A percentile compares a stretch with the other conserved stretches of the same genome.
Evolutionary conservation across 2,888 invertebrate species (phyloP).

Genomic region (Rhamnusium bicolor): DNA sequence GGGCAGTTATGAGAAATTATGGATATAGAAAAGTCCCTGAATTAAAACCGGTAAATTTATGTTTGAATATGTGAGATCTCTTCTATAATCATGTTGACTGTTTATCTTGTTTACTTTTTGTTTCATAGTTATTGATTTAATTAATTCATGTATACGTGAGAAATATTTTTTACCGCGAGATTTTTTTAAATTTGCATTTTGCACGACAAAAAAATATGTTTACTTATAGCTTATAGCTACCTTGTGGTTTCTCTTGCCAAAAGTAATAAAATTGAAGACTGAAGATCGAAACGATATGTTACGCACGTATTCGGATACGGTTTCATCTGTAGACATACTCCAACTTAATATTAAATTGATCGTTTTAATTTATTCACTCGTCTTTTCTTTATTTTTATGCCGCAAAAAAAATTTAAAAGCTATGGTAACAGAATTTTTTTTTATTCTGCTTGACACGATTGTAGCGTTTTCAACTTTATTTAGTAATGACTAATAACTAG

Average conservation of each 20-base stretch:
- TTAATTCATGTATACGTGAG: conserved; percentile 14
- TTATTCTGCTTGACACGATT: too few species aligned
- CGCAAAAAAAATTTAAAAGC: too few species aligned
- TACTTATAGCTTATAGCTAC: background rate
- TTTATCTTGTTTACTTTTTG: background rate
- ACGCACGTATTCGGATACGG: background rate
- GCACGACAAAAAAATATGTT: background rate
- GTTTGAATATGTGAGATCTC: background rate
- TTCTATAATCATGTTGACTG: background rate
- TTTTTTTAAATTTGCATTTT: conserved; percentile 8
- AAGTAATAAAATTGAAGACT: background rate
- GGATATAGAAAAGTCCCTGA: too few species aligned
- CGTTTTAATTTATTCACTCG: too few species aligned
- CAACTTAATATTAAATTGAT: too few species aligned
- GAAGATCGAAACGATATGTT: background rate
- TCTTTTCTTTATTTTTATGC: too few species aligned
- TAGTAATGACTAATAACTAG: too few species aligned
- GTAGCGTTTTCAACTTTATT: too few species aligned
- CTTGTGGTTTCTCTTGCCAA: background rate
- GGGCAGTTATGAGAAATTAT: background rate
- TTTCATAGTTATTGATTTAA: background rate
- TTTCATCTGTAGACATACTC: too few species aligned
- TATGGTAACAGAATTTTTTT: too few species aligned
- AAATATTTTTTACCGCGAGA: background rate
- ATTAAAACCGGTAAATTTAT: background rate